Conservation (phyloP, 1,140 invertebrate genomes). For the Planococcus citri region DNA sequence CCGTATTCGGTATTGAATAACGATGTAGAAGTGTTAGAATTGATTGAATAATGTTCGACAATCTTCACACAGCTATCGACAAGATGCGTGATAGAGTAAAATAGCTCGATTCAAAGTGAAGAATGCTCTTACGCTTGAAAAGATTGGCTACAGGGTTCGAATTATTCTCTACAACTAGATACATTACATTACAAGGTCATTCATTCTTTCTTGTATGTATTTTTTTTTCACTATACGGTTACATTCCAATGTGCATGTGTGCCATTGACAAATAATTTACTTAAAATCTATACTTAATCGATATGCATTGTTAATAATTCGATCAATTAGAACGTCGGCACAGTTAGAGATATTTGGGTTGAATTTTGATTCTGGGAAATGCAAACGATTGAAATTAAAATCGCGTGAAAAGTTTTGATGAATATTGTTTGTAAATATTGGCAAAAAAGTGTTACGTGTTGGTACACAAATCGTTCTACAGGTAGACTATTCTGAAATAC, state of each 20-base stretch:
- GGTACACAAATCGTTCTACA: not conserved
- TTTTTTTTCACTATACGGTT: not conserved
- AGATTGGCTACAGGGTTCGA: constrained; percentile 5
- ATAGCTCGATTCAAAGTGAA: not conserved
- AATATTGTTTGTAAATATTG: too few species aligned
- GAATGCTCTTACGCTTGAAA: not conserved
- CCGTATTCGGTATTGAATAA: too few species aligned
- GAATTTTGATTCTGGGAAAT: not conserved
- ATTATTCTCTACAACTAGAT: not conserved
- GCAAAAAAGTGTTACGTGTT: not conserved
- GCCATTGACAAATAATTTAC: not conserved
- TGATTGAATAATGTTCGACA: too few species aligned
- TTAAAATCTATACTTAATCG: not conserved
- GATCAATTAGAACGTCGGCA: too few species aligned
- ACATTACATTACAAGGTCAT: not conserved
- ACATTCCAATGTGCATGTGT: not conserved
- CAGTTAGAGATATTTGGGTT: not conserved
- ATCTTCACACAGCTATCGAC: too few species aligned
- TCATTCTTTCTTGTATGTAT: not conserved
- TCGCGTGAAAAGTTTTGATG: too few species aligned
- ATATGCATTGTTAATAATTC: not conserved
- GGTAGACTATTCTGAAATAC: not conserved
- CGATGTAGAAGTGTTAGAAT: too few species aligned
- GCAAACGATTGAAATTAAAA: too few species aligned
- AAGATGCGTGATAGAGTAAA: too few species aligned